Evolutionary conservation across 1,140 invertebrate genomes (phyloP), one percentile per base, ranked within the genome.

Genomic region (Araneus ventricosus): DNA sequence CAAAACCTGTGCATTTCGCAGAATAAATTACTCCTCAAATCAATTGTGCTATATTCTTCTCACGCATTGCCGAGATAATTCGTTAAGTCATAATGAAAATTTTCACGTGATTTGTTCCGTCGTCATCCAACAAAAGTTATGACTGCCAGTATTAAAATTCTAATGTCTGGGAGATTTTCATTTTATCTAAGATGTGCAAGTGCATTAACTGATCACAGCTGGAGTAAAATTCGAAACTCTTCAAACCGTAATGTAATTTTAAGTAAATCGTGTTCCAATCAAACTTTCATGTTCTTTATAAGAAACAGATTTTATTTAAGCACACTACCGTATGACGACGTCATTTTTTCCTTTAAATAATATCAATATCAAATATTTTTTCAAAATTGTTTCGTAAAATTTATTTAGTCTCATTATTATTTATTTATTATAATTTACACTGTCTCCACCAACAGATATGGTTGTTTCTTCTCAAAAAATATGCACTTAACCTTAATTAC

Each of bases 121-220:
- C 80, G 37, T 82, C n/a, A 41, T 52, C 52, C 24, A 84, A n/a
- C 80, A 45, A 37, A 86, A 86, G 52, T 57, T 86, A n/a, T 22
- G 22, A 34, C 20, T 61, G 52, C 45, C 52, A 14, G 57, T 86
- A 86, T 86, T 86, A 86, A 86, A n/a, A 61, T 59, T 86, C 84
- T 86, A 59, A 86, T 86, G 84, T 61, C 52, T 61, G 27, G 22
- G 17, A 57, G 52, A 86, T 86, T 84, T 84, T 84, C 80, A 84
- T 84, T 30, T 61, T 37, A 61, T 30, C 30, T 2, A 1, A 7
- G 37, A 7, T 39, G 7, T 20, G 39, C 22, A 7, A 24, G 39
- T 27, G 39, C 80, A 3, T 3, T 24, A 84, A 84, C 52, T 45
- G 52, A 84, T 86, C 61, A 86, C 27, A 86, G n/a, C 27, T 22